Percentiles rank a stretch among this genome's conserved stretches.
Evolutionary conservation across 1,140 invertebrate species (phyloP).

Genomic region (Hycleus cichorii): DNA sequence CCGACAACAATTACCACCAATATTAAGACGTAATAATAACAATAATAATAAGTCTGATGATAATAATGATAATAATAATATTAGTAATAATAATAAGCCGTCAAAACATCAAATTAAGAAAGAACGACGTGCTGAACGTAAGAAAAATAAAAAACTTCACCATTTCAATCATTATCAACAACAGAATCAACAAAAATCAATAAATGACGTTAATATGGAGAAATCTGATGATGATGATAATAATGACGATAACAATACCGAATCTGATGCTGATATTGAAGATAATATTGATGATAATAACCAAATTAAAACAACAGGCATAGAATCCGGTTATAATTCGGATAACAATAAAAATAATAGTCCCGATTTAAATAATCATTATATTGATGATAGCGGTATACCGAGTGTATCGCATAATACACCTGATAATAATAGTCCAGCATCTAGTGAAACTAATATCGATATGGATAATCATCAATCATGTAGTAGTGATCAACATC

Average conservation of each 20-base stretch:
- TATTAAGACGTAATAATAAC: slow-evolving; percentile 40
- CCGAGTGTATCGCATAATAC: slow-evolving; percentile 40
- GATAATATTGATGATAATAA: slow-evolving; percentile 56
- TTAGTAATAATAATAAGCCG: slow-evolving; percentile 20
- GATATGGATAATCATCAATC: slow-evolving; percentile 44
- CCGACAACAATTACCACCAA: slow-evolving; percentile 49
- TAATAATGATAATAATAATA: slow-evolving; percentile 44
- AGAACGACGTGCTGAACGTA: slow-evolving; percentile 55
- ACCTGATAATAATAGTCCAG: slow-evolving; percentile 43
- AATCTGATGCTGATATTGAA: slow-evolving; percentile 65
- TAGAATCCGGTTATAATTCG: slow-evolving; percentile 64
- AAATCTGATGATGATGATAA: slow-evolving; percentile 19
- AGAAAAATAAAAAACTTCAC: slow-evolving; percentile 41
- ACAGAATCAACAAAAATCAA: neutral
- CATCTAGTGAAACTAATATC: slow-evolving; percentile 49
- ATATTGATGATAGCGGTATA: slow-evolving; percentile 45
- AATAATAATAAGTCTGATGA: slow-evolving; percentile 46
- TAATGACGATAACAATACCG: slow-evolving; percentile 54
- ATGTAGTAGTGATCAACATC: slow-evolving; percentile 22
- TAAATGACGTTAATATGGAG: slow-evolving; percentile 34
- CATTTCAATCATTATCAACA: neutral
- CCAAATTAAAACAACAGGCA: slow-evolving; percentile 39
- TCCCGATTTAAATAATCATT: slow-evolving; percentile 31
- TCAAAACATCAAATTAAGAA: slow-evolving; percentile 64
- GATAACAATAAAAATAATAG: slow-evolving; percentile 48